These are phyloP conservation scores for Psettodes erumei DNA, from an alignment of 2,113 vertebrate genomes.

Conservation along the genomic window DNA sequence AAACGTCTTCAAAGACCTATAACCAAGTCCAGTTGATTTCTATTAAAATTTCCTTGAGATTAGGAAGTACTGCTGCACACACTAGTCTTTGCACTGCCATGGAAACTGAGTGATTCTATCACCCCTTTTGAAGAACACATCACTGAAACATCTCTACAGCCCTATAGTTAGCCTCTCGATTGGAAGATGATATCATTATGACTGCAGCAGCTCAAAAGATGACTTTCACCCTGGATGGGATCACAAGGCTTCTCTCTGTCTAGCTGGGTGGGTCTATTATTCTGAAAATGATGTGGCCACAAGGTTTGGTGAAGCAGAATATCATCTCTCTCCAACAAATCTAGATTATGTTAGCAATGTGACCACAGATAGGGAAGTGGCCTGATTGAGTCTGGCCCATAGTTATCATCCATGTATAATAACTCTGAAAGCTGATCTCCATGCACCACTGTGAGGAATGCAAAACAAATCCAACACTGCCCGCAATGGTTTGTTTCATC, in stretches of 20 bases:
- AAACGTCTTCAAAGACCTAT: too few species aligned
- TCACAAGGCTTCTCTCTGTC: neutral
- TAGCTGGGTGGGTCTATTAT: neutral
- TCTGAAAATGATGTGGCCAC: neutral
- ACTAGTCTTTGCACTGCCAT: neutral
- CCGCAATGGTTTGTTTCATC: slow-evolving; percentile 14
- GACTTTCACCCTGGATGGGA: neutral
- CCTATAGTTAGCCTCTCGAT: neutral
- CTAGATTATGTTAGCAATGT: slow-evolving; percentile 13
- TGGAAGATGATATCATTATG: neutral
- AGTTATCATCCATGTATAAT: slow-evolving; percentile 1
- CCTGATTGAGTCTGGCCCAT: slow-evolving; percentile 1
- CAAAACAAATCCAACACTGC: slow-evolving; percentile 45
- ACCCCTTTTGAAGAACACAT: neutral
- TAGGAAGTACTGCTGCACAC: neutral
- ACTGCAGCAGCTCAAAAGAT: neutral
- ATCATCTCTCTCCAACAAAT: neutral
- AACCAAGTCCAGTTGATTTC: too few species aligned
- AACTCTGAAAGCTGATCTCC: slow-evolving; percentile 18
- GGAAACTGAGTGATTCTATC: neutral
- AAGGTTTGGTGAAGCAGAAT: slow-evolving; percentile 5
- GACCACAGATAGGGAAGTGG: slow-evolving; percentile 12
- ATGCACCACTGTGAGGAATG: slow-evolving; percentile 28
- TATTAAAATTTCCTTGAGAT: too few species aligned
- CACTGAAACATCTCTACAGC: neutral